Evolutionary conservation across 1,140 invertebrate genomes (phyloP).

Genomic region (Leptinotarsa texana): DNA sequence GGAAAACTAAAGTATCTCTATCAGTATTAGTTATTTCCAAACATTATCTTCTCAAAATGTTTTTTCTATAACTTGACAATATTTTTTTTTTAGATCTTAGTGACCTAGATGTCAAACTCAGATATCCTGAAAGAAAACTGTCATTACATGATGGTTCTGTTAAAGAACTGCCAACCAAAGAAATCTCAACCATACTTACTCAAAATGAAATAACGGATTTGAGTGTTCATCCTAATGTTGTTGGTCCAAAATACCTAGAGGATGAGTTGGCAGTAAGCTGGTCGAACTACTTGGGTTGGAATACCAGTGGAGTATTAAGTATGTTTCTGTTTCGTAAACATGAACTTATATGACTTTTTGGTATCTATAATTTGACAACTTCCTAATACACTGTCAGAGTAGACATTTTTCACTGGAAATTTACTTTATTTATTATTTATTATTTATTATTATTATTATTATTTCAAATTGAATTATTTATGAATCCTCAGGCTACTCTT

Average conservation of each 20-base stretch:
- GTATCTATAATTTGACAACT: too few relatives aligned
- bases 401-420: too few relatives aligned
- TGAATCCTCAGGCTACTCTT: too few relatives aligned
- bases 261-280: slow-evolving; percentile 65
- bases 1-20: too few relatives aligned
- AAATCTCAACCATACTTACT: slow-evolving; percentile 45
- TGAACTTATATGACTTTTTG: too few relatives aligned
- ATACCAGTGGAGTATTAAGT: slow-evolving; percentile 75
- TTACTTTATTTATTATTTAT: too few relatives aligned
- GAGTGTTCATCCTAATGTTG: slow-evolving; percentile 72
- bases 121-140: slow-evolving; percentile 64
- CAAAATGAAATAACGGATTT: slow-evolving; percentile 57
- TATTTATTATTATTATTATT: too few relatives aligned
- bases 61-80: neutral
- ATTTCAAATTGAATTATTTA: too few relatives aligned
- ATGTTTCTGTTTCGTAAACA: slow-evolving; percentile 44
- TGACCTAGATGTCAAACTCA: slow-evolving; percentile 60
- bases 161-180: slow-evolving; percentile 60
- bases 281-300: slow-evolving; percentile 62
- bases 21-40: too few relatives aligned
- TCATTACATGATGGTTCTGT: slow-evolving; percentile 65
- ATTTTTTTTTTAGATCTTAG: slow-evolving; percentile 70
- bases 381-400: too few relatives aligned
- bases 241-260: slow-evolving; percentile 73
- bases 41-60: too few relatives aligned